These are phyloP conservation scores for Glaucomys volans DNA, from an alignment of 2,113 vertebrate genomes.

Conservation along the genomic window DNA sequence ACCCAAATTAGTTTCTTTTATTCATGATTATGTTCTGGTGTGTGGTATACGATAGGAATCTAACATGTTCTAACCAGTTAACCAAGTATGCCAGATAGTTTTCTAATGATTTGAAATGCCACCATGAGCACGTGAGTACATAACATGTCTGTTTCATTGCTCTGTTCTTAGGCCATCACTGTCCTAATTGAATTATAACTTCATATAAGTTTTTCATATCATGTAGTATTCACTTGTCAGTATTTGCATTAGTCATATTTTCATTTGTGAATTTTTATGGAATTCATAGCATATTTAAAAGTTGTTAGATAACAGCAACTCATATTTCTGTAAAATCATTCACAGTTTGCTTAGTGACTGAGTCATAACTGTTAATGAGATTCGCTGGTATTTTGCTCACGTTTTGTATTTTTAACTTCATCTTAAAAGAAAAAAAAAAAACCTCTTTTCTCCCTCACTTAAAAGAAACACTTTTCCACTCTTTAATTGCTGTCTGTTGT, in stretches of 20 bases:
- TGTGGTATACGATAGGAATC: neutral
- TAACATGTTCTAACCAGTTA: neutral
- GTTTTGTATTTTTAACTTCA: neutral
- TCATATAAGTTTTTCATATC: neutral
- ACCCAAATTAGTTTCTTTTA: neutral
- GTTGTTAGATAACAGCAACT: neutral
- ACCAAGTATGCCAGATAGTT: neutral
- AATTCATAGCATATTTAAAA: neutral
- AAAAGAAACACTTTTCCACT: neutral
- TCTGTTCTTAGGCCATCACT: neutral
- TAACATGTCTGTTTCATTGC: neutral
- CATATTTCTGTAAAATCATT: neutral
- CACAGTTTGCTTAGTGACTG: neutral
- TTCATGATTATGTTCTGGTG: neutral
- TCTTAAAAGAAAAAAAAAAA: neutral
- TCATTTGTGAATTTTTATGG: too few species aligned
- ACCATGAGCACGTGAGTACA: neutral
- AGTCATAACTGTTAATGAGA: neutral
- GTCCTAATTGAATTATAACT: neutral
- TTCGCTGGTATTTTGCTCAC: conserved; percentile 15
- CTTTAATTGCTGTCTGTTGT: neutral
- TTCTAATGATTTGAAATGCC: neutral
- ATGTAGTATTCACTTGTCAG: neutral
- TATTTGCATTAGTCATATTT: neutral
- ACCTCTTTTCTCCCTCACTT: neutral